Conservation (phyloP, 2,797 vertebrate genomes). For the Macropus fuliginosus region DNA sequence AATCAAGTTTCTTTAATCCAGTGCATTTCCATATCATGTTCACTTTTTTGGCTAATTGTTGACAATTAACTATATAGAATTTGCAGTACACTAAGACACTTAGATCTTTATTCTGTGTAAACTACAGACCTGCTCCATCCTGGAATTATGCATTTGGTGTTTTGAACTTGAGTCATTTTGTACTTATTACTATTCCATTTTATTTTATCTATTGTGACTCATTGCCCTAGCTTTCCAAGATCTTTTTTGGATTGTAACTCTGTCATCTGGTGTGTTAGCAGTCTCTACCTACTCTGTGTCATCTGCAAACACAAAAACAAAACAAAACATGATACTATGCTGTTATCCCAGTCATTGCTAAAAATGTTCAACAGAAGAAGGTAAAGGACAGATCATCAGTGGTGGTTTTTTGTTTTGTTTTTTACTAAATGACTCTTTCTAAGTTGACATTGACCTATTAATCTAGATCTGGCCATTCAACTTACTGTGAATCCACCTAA, state of each 20-base stretch:
- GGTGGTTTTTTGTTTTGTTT: neutral
- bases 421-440: neutral
- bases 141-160: neutral
- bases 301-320: neutral
- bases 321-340: neutral
- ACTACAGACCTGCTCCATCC: neutral
- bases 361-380: neutral
- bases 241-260: neutral
- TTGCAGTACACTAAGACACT: neutral
- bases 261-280: neutral
- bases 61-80: neutral
- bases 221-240: neutral
- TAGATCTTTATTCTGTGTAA: neutral
- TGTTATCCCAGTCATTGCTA: neutral
- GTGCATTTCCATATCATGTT: neutral
- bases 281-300: neutral
- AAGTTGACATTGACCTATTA: neutral
- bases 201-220: neutral
- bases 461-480: neutral
- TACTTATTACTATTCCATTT: neutral
- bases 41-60: neutral
- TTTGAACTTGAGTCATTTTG: neutral
- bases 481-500: neutral
- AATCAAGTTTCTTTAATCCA: neutral
- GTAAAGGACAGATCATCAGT: neutral